Evolutionary conservation across 2,113 vertebrate species (phyloP).

Genomic region (Petaurus breviceps): DNA sequence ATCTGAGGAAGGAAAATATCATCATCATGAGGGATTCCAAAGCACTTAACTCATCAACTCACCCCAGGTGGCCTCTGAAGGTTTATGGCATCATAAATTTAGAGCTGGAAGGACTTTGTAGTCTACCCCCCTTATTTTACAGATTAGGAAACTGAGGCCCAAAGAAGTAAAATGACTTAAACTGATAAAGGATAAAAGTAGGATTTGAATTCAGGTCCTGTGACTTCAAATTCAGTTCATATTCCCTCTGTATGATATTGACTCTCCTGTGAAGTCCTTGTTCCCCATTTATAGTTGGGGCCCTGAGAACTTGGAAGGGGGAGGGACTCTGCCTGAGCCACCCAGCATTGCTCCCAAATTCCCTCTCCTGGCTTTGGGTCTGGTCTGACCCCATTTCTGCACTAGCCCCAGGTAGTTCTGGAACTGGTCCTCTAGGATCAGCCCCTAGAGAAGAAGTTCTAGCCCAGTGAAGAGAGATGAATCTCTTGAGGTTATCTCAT

Average conservation of each 20-base stretch:
- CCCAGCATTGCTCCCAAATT: neutral
- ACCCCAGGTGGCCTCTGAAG: neutral
- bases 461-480: neutral
- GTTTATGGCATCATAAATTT: neutral
- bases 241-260: neutral
- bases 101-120: neutral
- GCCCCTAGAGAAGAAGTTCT: neutral
- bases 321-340: neutral
- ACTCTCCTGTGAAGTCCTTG: neutral
- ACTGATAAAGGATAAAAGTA: neutral
- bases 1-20: neutral
- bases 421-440: neutral
- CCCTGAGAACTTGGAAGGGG: neutral
- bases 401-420: neutral
- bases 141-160: neutral
- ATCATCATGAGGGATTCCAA: neutral
- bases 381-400: neutral
- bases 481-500: neutral
- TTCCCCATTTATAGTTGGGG: neutral
- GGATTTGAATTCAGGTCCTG: neutral
- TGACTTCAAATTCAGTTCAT: neutral
- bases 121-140: neutral
- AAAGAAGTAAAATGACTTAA: neutral
- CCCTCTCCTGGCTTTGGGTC: neutral
- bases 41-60: neutral